Percentiles rank a stretch among this genome's conserved stretches.
Conservation (phyloP, 2,113 vertebrate species). For the Corythornis cristatus region DNA sequence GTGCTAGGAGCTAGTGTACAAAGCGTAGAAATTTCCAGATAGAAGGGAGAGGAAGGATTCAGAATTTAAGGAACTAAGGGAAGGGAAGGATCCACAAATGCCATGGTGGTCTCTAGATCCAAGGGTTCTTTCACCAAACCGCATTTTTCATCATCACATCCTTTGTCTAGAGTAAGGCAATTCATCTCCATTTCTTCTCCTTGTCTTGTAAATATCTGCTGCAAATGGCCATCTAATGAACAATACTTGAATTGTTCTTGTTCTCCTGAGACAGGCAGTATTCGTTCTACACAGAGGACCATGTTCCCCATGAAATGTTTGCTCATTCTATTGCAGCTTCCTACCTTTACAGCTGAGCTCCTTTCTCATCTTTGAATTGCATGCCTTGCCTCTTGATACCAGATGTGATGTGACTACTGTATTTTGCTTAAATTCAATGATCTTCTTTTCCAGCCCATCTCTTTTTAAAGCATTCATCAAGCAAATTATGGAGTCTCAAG, state of each 20-base stretch:
- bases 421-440: conserved; percentile 26
- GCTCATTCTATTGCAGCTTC: neutral
- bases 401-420: neutral
- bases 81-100: neutral
- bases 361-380: neutral
- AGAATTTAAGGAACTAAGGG: neutral
- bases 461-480: conserved; percentile 19
- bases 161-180: neutral
- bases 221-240: neutral
- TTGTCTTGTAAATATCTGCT: neutral
- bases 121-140: neutral
- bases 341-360: neutral
- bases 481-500: conserved; percentile 27
- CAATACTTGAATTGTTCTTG: neutral
- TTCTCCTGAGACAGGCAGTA: neutral
- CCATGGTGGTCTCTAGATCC: neutral
- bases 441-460: conserved; percentile 20
- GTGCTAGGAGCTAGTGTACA: neutral
- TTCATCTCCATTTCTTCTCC: neutral
- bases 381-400: neutral
- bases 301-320: neutral
- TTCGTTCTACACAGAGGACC: neutral
- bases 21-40: neutral
- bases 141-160: neutral
- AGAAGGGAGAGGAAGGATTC: neutral